A percentile compares a stretch with the other conserved stretches of the same genome.
Evolutionary conservation across 2,888 invertebrate genomes (phyloP).

Genomic region (Steinernema hermaphroditum): DNA sequence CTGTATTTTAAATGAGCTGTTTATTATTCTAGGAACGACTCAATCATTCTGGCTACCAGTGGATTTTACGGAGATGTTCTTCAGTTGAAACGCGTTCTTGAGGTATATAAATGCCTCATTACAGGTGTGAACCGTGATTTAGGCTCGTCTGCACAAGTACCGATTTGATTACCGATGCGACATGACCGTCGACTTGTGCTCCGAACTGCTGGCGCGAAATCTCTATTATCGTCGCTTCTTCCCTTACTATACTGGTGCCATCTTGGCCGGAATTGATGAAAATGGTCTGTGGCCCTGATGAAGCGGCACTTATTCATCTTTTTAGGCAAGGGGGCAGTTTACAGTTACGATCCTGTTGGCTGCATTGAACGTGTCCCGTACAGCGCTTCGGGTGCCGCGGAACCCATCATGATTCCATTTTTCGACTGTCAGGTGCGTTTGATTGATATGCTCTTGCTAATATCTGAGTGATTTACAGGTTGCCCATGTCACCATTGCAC

Average conservation of each 20-base stretch:
- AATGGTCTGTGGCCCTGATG: slow-evolving; percentile 72
- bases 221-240: slow-evolving; percentile 96
- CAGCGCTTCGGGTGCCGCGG: slow-evolving; percentile 85
- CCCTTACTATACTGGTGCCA: slow-evolving; percentile 93
- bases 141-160: slow-evolving; percentile 76
- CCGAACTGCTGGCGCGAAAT: slow-evolving; percentile 93
- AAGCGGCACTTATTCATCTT: neutral
- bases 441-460: neutral
- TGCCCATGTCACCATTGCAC: slow-evolving; percentile 84
- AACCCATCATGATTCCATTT: slow-evolving; percentile 82
- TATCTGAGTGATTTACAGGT: slow-evolving; percentile 71
- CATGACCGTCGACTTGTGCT: slow-evolving; percentile 78
- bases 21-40: slow-evolving; percentile 73
- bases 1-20: too few relatives aligned
- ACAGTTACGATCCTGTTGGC: slow-evolving; percentile 95
- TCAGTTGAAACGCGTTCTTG: slow-evolving; percentile 75
- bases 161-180: slow-evolving; percentile 79
- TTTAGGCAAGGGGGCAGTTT: slow-evolving; percentile 84
- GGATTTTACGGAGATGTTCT: slow-evolving; percentile 98
- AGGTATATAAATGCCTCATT: too few relatives aligned
- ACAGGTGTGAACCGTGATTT: too few relatives aligned
- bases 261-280: slow-evolving; percentile 89
- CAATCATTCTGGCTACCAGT: slow-evolving; percentile 86
- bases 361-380: slow-evolving; percentile 84
- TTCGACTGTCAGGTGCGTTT: slow-evolving; percentile 83